Conservation (phyloP, 2,888 invertebrate genomes). For the Dasysyrphus tricinctus region DNA sequence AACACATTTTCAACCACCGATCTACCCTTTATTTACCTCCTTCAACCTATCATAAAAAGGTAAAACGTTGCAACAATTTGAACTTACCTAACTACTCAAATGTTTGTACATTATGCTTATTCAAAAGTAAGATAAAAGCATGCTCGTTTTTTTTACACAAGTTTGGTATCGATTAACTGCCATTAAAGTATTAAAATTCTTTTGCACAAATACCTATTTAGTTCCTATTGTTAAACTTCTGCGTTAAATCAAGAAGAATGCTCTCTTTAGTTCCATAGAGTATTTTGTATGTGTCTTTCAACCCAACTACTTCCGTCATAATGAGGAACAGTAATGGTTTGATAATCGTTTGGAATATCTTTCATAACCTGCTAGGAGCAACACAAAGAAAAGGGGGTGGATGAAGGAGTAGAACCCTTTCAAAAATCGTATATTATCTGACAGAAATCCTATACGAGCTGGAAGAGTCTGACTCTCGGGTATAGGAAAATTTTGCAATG, state of each 20-base stretch:
- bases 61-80: too few species aligned
- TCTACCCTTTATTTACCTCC: too few species aligned
- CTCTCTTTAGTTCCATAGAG: background rate
- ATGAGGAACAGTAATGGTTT: conserved; percentile 41
- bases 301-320: conserved; percentile 21
- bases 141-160: background rate
- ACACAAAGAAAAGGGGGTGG: conserved; percentile 7
- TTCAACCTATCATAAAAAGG: too few species aligned
- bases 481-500: conserved; percentile 51
- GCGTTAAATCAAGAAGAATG: background rate
- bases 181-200: background rate
- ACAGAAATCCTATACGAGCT: conserved; percentile 50
- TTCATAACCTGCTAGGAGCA: conserved; percentile 44
- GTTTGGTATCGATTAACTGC: background rate
- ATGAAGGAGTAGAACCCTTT: conserved; percentile 29
- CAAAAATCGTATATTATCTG: conserved; percentile 64
- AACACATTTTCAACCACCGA: too few species aligned
- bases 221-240: background rate
- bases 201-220: background rate
- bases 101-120: too few species aligned
- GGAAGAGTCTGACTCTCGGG: conserved; percentile 38
- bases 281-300: conserved; percentile 4
- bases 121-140: background rate
- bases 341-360: conserved; percentile 50
- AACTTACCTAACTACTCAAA: too few species aligned